Base-by-base conservation (phyloP, 2,888 invertebrate species). In the Acutogordius australiensis region DNA sequence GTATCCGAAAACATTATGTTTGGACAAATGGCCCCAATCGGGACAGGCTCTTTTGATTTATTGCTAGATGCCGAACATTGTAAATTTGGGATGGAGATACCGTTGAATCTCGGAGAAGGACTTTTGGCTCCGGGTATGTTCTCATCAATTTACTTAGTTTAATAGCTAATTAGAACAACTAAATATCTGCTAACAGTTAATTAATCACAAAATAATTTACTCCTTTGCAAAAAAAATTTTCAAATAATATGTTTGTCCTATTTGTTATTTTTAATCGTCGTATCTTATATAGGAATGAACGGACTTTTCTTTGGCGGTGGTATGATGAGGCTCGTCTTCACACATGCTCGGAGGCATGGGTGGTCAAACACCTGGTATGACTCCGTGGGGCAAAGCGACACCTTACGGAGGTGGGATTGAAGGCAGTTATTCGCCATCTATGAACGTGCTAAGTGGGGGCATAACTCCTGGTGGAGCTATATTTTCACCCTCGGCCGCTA, bases 1-100 rank as follows among this genome's bases (percentile, higher is more conserved):
- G 94, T 94, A 1, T 97, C 94, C 0, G 97, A 99, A 71, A 94
- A 94, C 70, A 97, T 99, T 67, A 97, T 99, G 69, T 80, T 99
- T 79, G 97, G 97, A 8, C 97, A 99, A 71, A 73, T 99, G 66
- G 91, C 94, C 1, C 78, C 85, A 66, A 86, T 94, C 78, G 94
- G 94, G 64, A 94, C 91, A 62, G 88, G 97, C 57, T 86, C 86
- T 66, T 99, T 99, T 69, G 97, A 97, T 74, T 74, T 99, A 64
- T 75, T 99, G 44, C 75, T 99, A 63, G 97, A 99, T 70, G 86
- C 90, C 1, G 94, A 97, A 67, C 97, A 97, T 72, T 97, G 97
- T 74, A 94, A 94, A 72, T 81, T 81, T 67, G 97, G 91, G 64
- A 94, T 99, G 76, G 91, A 94, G 70, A 87, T 99, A 69, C 84